Evolutionary conservation across 2,113 vertebrate genomes (phyloP).

Genomic region (Nyctibius bracteatus): DNA sequence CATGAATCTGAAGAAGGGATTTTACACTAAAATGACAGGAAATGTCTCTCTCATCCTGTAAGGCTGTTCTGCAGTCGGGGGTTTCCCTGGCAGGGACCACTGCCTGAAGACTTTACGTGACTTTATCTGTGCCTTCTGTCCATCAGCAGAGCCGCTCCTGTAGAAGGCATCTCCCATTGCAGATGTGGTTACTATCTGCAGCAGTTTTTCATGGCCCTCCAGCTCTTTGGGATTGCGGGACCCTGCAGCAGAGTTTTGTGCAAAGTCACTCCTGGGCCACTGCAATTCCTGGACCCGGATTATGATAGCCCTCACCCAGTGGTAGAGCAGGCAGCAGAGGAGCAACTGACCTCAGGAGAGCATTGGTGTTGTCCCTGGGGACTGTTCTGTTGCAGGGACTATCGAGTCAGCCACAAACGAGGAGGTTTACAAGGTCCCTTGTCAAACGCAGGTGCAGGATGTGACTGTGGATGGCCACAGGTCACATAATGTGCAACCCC

Average conservation of each 20-base stretch:
- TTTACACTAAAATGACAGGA: background rate
- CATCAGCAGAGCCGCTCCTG: background rate
- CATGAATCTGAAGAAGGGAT: background rate
- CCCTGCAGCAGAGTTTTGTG: background rate
- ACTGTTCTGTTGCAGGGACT: background rate
- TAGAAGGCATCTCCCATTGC: background rate
- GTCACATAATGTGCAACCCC: background rate
- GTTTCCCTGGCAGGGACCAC: background rate
- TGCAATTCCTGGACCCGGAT: background rate
- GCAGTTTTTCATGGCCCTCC: background rate
- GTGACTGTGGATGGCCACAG: background rate
- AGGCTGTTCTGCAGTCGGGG: background rate
- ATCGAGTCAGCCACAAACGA: background rate
- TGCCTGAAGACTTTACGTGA: background rate
- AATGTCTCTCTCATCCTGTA: background rate
- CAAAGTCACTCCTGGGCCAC: background rate
- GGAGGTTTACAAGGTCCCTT: background rate
- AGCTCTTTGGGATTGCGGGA: accelerated
- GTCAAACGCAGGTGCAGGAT: background rate
- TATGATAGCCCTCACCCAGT: background rate
- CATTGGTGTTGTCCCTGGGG: background rate
- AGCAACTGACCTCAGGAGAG: background rate
- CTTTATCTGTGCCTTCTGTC: background rate
- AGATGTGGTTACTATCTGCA: background rate
- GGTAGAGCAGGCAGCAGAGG: background rate